Evolutionary conservation across 2,888 invertebrate species (phyloP), one percentile per base, ranked within the genome.

Genomic region (Drosophila silvestris): DNA sequence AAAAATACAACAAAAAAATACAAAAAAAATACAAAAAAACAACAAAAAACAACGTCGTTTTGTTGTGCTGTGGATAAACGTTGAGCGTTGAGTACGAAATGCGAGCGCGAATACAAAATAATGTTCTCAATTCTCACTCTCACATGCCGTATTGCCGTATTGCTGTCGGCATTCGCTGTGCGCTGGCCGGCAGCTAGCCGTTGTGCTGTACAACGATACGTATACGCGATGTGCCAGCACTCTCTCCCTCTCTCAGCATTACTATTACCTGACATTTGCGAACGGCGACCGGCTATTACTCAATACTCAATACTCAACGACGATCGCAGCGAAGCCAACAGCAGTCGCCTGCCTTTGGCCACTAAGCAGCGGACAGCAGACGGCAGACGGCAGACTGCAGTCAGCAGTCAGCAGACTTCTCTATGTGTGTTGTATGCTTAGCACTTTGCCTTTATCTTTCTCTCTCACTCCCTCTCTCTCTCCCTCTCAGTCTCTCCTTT

Each of bases 181-280:
- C 66, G 70, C 44, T 64, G 54, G 62, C 78, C 79, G 78, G 81
- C 58, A 51, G 64, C 73, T 72, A 69, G 78, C 41, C 54, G 52
- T 53, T 53, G 41, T 59, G 32, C 28, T 26, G 77, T 58, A 30
- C 14, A 10, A 81, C 83, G 83, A 78, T 65, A 75, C 85, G 85
- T 85, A 85, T 85, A 81, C 85, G 90, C 88, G 85, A 85, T 85
- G 73, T 76, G 79, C 66, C 26, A 5, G 75, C 75, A 44, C 67
- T 59, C 71, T 85, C 86, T 75, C 33, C 5, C 33, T 33, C 4
- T 33, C 32, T 12, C 74, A 71, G 70, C 72, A 16, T 26, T 41
- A 39, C 16, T 57, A 60, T 74, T 85, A 73, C 81, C 85, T 77
- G 82, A 64, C 70, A 81, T 65, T 74, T 61, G 83, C 59, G 69